Base-by-base conservation (phyloP, 2,888 invertebrate genomes). In the Flabesymbios commensalis region DNA sequence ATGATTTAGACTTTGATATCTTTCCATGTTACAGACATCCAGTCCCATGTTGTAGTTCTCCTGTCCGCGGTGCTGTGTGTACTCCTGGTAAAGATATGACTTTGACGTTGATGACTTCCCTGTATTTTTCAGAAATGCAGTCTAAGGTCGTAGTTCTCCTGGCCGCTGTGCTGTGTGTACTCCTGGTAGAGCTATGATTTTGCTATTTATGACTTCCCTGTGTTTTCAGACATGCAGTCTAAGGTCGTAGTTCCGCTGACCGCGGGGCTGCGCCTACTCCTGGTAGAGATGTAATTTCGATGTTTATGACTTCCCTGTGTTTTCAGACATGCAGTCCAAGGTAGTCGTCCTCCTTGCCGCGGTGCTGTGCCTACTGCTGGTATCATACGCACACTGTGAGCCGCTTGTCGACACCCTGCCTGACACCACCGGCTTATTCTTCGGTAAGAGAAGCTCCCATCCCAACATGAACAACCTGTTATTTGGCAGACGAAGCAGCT, bases 401-500 rank as follows among this genome's bases (percentile, higher is more conserved):
- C 63, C 61, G 2, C 45, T 65, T 7, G 60, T 60, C 29, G 63
- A 64, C 45, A 59, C 64, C 31, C 61, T 64, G 14, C 65, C 65
- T 14, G 65, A 63, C 57, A 64, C 63, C 17, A 63, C 63, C 19
- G 65, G 65, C 10, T 47, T 65, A 19, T 65, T 65, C 64, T 65
- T 65, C 59, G 65, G 65, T 49, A 65, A 65, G 57, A n/a, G 65
- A 31, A 45, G 45, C 32, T 57, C 54, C n/a, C 54, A 65, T 41
- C 63, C 65, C 32, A 65, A 65, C 49, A 59, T 65, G 65, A 65
- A 65, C 57, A 65, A 60, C 63, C 57, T 65, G 26, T 56, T 65
- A 19, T 64, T 65, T 31, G 63, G 59, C 36, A 32, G 57, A 14
- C 24, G 65, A 42, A 63, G 62, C 32, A 47, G 28, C 39, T 33